phyloP scores from a whole-genome alignment of 2,888 invertebrate genomes.

The Chelonus formosanus region DNA sequence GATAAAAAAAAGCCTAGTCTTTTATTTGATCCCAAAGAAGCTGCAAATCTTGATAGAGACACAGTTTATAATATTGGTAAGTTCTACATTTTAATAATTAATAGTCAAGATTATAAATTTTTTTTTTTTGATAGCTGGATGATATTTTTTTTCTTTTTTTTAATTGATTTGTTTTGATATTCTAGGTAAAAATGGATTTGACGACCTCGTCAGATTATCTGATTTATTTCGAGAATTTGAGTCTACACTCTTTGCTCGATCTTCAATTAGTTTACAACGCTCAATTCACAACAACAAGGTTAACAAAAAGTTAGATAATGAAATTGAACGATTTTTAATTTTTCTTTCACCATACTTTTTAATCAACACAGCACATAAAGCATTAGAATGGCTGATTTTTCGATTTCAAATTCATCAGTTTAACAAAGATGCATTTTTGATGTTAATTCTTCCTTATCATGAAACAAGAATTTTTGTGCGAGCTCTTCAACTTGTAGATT shows the following conservation, averaged over 20 bases:
- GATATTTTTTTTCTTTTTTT: background rate
- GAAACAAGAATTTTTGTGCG: constrained; percentile 88
- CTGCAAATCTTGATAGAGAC: constrained; percentile 84
- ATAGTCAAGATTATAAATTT: no score
- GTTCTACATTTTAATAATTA: background rate
- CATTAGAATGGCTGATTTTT: constrained; percentile 94
- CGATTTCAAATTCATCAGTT: constrained; percentile 89
- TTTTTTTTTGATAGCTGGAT: no score
- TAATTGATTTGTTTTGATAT: constrained; percentile 18
- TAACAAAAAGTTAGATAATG: constrained; percentile 79
- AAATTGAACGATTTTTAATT: constrained; percentile 81
- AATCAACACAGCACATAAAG: constrained; percentile 84
- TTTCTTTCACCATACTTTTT: constrained; percentile 89
- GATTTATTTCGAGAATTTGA: constrained; percentile 78
- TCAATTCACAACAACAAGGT: constrained; percentile 77
- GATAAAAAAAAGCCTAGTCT: constrained; percentile 81
- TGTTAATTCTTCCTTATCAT: constrained; percentile 89
- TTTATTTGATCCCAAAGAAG: constrained; percentile 89
- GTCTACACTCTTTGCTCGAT: constrained; percentile 78
- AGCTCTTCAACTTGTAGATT: constrained; percentile 78
- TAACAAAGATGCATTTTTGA: constrained; percentile 83
- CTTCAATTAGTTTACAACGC: constrained; percentile 82
- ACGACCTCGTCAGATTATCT: constrained; percentile 81
- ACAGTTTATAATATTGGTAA: constrained; percentile 86
- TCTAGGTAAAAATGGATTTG: constrained; percentile 79